A percentile compares a stretch with the other conserved stretches of the same genome.
phyloP scores from a whole-genome alignment of 2,888 invertebrate genomes.

The Chironomus riparius region DNA sequence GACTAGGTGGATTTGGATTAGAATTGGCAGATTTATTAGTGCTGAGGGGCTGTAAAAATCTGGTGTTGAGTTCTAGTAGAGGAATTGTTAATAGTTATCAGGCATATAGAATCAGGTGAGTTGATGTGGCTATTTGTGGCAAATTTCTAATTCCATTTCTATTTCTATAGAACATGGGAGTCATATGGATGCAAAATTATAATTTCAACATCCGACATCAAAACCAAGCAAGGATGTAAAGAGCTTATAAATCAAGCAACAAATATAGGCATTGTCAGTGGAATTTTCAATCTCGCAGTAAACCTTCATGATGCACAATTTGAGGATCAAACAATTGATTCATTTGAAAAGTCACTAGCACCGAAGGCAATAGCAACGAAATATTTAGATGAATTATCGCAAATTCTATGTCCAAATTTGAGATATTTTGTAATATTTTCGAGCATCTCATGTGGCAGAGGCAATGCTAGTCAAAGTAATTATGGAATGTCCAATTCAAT shows the following conservation, averaged over 20 bases:
- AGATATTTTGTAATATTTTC: constrained; percentile 73
- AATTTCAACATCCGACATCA: constrained; percentile 58
- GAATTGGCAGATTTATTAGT: constrained; percentile 83
- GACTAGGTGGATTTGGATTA: constrained; percentile 86
- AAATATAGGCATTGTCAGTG: constrained; percentile 56
- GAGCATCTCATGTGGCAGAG: constrained; percentile 74
- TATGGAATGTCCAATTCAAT: constrained; percentile 85
- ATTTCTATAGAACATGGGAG: constrained; percentile 50
- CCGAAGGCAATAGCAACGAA: constrained; percentile 68
- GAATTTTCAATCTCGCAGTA: constrained; percentile 76
- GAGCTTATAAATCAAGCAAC: constrained; percentile 52
- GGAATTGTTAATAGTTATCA: constrained; percentile 80
- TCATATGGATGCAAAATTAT: constrained; percentile 53
- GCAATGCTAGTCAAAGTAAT: constrained; percentile 77
- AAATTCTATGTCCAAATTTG: constrained; percentile 44
- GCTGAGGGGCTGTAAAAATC: constrained; percentile 65
- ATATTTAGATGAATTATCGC: constrained; percentile 55
- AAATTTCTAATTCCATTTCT: neutral
- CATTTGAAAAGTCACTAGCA: constrained; percentile 54
- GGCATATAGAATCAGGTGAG: constrained; percentile 55
- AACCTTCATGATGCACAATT: constrained; percentile 60
- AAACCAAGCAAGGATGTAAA: constrained; percentile 54
- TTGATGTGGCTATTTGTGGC: neutral
- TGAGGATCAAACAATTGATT: constrained; percentile 60
- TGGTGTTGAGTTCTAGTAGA: constrained; percentile 71